phyloP scores from a whole-genome alignment of 2,888 invertebrate species.

The Pharmacophagus antenor region DNA sequence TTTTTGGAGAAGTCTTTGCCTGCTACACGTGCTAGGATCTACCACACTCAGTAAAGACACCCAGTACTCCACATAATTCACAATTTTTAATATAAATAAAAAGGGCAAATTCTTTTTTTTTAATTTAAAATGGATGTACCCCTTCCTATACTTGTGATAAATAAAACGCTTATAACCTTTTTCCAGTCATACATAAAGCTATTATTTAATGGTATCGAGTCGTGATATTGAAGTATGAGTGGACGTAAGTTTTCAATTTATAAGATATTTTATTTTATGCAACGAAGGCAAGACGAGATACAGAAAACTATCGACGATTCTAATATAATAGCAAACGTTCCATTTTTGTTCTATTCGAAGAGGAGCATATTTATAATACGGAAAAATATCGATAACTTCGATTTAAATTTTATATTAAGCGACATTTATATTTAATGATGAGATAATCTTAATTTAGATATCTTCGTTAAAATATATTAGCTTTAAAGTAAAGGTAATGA shows the following conservation, averaged over 20 bases:
- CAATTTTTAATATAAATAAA: neutral
- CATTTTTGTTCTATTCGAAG: constrained; percentile 10
- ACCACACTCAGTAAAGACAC: constrained; percentile 64
- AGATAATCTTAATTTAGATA: too few species aligned
- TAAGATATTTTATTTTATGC: constrained; percentile 30
- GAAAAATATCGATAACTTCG: neutral
- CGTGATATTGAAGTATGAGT: constrained; percentile 28
- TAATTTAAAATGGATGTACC: neutral
- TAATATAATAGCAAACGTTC: constrained; percentile 19
- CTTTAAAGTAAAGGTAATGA: too few species aligned
- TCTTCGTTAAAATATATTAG: too few species aligned
- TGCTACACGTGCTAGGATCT: constrained; percentile 58
- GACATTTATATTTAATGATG: neutral
- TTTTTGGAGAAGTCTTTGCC: constrained; percentile 58
- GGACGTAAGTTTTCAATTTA: constrained; percentile 30
- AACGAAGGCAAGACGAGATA: constrained; percentile 20
- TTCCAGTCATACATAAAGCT: constrained; percentile 10
- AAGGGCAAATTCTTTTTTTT: neutral
- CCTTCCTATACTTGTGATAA: neutral
- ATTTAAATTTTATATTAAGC: neutral
- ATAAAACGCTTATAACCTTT: constrained; percentile 12
- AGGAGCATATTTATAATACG: constrained; percentile 4
- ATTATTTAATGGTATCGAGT: constrained; percentile 29
- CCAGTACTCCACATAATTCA: constrained; percentile 42
- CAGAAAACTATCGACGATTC: constrained; percentile 23